These are phyloP conservation scores for Cervus canadensis DNA, from an alignment of 2,113 vertebrate species.

Conservation along the genomic window DNA sequence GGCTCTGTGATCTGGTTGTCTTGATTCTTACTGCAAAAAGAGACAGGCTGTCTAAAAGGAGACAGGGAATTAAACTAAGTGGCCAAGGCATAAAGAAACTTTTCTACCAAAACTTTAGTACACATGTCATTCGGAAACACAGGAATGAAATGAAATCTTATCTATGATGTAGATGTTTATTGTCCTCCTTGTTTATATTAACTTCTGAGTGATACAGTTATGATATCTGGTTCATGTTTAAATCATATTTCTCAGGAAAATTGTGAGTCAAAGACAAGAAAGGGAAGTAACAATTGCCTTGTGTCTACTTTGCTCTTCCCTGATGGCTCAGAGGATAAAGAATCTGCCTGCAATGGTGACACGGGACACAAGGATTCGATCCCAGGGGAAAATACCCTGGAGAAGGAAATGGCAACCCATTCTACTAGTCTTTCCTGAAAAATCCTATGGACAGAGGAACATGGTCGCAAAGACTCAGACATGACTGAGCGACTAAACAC, in stretches of 20 bases:
- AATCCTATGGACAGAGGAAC: not conserved
- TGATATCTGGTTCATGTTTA: not conserved
- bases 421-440: not conserved
- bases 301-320: not conserved
- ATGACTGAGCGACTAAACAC: not conserved
- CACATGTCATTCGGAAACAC: not conserved
- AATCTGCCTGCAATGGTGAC: not conserved
- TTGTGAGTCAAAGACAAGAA: not conserved
- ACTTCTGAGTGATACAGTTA: not conserved
- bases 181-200: not conserved
- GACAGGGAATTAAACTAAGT: not conserved
- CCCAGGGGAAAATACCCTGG: not conserved
- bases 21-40: not conserved
- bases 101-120: not conserved
- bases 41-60: constrained; percentile 7
- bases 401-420: not conserved
- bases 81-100: not conserved
- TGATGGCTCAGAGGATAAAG: not conserved
- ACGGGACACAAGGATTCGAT: not conserved
- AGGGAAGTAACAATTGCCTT: not conserved
- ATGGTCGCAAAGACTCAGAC: not conserved
- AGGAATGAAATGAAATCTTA: constrained; percentile 9
- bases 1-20: not conserved
- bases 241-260: not conserved
- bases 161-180: not conserved